Evolutionary conservation across 1,140 invertebrate species (phyloP), one percentile per base, ranked within the genome.

Genomic region (Lepidurus packardi): DNA sequence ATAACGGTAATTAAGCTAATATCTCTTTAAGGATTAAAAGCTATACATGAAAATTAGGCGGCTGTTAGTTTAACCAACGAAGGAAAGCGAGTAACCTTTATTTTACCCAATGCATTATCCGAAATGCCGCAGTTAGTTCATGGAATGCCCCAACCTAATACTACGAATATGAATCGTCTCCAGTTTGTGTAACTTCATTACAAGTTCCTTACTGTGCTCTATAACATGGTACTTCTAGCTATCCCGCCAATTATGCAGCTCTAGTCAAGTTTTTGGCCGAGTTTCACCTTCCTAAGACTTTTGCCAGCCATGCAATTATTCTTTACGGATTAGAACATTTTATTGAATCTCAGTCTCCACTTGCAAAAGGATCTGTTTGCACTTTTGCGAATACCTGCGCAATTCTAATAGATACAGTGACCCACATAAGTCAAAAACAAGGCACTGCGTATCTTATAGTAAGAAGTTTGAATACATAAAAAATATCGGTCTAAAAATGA

Each of bases 141-240:
- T 21, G 53, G 53, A 65, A 65, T 65, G 53, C 13, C 53, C 53
- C 53, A 65, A 21, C 53, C 53, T 13, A 65, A n/a, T 65, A 65
- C 53, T 21, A n/a, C 53, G 9, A 65, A 65, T 16, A 65, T 65
- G 53, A 65, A 65, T 65, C 53, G 53, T 65, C 6, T 65, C 7
- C 16, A 13, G 53, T 65, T 65, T 16, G 53, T 65, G 53, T 65
- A 65, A 65, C 53, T 65, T 16, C 6, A 65, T 65, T 65, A 7
- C 1, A 65, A n/a, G 7, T 1, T n/a, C 21, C 0, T 65, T 65
- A 65, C 1, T n/a, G 21, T 65, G 13, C 21, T 65, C 21, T 65
- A 65, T 65, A 16, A 11, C 7, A 13, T 7, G 6, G 53, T 65
- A 7, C 16, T 21, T n/a, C n/a, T 65, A 65, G 53, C 13, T 65